phyloP scores from a whole-genome alignment of 1,140 invertebrate species.

The Ceratina calcarata region DNA sequence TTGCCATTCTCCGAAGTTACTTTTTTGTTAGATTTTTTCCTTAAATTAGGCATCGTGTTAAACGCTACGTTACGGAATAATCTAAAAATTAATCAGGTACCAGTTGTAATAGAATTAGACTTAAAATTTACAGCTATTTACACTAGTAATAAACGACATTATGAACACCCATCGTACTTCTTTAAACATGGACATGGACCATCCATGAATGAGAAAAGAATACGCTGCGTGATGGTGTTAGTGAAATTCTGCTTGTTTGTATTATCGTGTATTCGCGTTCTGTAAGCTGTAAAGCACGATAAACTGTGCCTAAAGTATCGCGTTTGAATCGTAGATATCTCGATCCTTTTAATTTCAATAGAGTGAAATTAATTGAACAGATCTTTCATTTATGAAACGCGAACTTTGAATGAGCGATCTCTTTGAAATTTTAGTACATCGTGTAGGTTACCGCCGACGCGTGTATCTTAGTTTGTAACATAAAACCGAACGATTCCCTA shows the following conservation, averaged over 20 bases:
- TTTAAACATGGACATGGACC: neutral
- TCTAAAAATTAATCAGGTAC: conserved; percentile 49
- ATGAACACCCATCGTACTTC: neutral
- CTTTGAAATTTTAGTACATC: too few relatives aligned
- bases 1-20: conserved; percentile 4
- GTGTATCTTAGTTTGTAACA: neutral
- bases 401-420: too few relatives aligned
- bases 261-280: neutral
- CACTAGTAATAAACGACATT: conserved; percentile 19
- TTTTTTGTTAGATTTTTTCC: conserved; percentile 46
- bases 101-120: conserved; percentile 18
- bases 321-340: neutral
- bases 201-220: too few relatives aligned
- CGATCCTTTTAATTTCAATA: neutral
- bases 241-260: neutral
- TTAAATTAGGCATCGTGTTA: conserved; percentile 38
- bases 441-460: too few relatives aligned
- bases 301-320: too few relatives aligned
- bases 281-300: too few relatives aligned
- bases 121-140: conserved; percentile 57
- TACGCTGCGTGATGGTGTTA: too few relatives aligned
- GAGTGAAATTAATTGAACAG: too few relatives aligned
- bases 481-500: neutral
- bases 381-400: too few relatives aligned
- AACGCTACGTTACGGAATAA: neutral